A percentile compares a stretch with the other conserved stretches of the same genome.
Evolutionary conservation across 2,888 invertebrate genomes (phyloP).

Genomic region (Cephalotes varians): DNA sequence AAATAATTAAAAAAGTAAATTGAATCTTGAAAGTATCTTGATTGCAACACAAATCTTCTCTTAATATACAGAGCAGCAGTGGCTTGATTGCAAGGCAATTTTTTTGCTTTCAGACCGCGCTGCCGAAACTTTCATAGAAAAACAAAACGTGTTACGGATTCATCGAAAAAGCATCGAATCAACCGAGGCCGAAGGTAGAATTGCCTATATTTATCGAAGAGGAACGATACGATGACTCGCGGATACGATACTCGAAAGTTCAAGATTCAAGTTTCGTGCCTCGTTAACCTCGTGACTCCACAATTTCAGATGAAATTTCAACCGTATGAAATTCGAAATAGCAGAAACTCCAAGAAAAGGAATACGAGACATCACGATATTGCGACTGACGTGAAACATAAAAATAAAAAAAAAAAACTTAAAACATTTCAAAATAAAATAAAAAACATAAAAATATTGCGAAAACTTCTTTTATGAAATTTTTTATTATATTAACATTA

Average conservation of each 20-base stretch:
- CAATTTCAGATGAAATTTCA: conserved; percentile 43
- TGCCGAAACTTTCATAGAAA: conserved; percentile 11
- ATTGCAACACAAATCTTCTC: background rate
- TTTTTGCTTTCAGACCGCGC: conserved; percentile 10
- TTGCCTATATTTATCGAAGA: conserved; percentile 7
- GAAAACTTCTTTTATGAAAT: background rate
- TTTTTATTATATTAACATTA: background rate
- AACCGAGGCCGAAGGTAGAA: background rate
- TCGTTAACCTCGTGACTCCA: conserved; percentile 31
- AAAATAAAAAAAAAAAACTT: too few relatives aligned
- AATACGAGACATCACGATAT: background rate
- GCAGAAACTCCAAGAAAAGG: background rate
- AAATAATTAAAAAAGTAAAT: background rate
- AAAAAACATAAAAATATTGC: background rate
- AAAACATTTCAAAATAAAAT: too few relatives aligned
- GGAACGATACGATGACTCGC: conserved; percentile 24
- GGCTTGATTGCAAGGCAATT: conserved; percentile 8
- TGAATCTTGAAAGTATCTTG: conserved; percentile 8
- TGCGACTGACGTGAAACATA: background rate
- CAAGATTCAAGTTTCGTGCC: conserved; percentile 41
- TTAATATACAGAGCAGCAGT: background rate
- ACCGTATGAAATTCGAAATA: background rate
- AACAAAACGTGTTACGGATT: conserved; percentile 22
- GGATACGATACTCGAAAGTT: conserved; percentile 30
- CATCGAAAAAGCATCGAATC: background rate